Conservation (phyloP, 2,888 invertebrate species). For the Agrypnus murinus region DNA sequence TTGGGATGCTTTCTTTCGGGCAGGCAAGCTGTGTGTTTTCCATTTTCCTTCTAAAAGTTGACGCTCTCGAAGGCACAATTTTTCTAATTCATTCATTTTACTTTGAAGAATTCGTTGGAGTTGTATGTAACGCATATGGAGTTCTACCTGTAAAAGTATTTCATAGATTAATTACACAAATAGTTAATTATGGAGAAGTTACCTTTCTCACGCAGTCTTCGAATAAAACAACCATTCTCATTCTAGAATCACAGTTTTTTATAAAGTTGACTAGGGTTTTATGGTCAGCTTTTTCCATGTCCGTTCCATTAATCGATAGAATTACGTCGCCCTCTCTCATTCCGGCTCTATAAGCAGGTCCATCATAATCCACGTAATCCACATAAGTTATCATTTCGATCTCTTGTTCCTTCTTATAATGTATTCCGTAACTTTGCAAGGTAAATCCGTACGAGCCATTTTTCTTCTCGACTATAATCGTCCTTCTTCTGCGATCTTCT, state of each 20-base stretch:
- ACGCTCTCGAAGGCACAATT: slow-evolving; percentile 85
- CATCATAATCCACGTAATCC: slow-evolving; percentile 95
- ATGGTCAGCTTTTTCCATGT: slow-evolving; percentile 96
- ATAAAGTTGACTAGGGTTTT: slow-evolving; percentile 94
- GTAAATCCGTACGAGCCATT: slow-evolving; percentile 96
- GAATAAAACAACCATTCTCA: slow-evolving; percentile 97
- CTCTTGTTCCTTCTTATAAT: slow-evolving; percentile 94
- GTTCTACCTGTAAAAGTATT: slow-evolving; percentile 81
- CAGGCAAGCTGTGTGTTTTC: slow-evolving; percentile 93
- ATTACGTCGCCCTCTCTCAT: slow-evolving; percentile 98
- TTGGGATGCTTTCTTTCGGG: slow-evolving; percentile 85
- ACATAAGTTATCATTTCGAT: slow-evolving; percentile 98
- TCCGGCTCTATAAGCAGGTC: slow-evolving; percentile 93
- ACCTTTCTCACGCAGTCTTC: slow-evolving; percentile 96
- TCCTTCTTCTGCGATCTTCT: slow-evolving; percentile 90
- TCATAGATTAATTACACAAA: no score
- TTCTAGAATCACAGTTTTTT: slow-evolving; percentile 89
- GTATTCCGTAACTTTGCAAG: slow-evolving; percentile 97
- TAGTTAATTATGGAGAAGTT: background rate
- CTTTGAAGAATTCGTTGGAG: slow-evolving; percentile 88
- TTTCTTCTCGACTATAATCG: slow-evolving; percentile 94
- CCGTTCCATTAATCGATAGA: slow-evolving; percentile 95
- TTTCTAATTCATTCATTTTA: slow-evolving; percentile 89
- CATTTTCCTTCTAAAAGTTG: slow-evolving; percentile 90
- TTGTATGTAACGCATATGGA: slow-evolving; percentile 94